These are phyloP conservation scores for Emmelina monodactyla DNA, from an alignment of 2,888 invertebrate species.

Conservation along the genomic window DNA sequence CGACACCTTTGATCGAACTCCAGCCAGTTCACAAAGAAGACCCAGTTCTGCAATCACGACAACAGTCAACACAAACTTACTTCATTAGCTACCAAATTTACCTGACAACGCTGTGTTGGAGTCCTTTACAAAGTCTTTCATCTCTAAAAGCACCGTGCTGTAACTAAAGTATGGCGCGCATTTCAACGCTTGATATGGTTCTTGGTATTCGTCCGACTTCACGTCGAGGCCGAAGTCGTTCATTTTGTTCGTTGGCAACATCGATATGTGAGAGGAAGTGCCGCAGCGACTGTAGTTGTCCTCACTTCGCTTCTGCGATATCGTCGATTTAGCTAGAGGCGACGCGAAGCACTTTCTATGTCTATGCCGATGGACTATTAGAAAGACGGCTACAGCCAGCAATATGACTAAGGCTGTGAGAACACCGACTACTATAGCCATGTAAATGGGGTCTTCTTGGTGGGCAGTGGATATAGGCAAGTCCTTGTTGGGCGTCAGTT, in stretches of 20 bases:
- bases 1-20: too few relatives aligned
- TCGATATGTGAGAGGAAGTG: slow-evolving; percentile 31
- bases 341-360: slow-evolving; percentile 78
- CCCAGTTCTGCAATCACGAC: too few relatives aligned
- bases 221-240: slow-evolving; percentile 67
- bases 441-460: slow-evolving; percentile 75
- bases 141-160: slow-evolving; percentile 78
- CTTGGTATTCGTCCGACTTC: slow-evolving; percentile 78
- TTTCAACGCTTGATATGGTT: slow-evolving; percentile 79
- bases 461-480: slow-evolving; percentile 72
- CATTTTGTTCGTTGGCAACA: slow-evolving; percentile 60
- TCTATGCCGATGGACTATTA: slow-evolving; percentile 74
- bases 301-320: slow-evolving; percentile 49
- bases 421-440: slow-evolving; percentile 81
- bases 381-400: slow-evolving; percentile 74
- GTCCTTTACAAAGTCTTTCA: slow-evolving; percentile 72
- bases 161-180: slow-evolving; percentile 80
- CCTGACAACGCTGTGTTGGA: slow-evolving; percentile 47
- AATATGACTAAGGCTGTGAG: slow-evolving; percentile 77
- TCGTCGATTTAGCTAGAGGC: slow-evolving; percentile 62
- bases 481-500: slow-evolving; percentile 58
- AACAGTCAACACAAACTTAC: too few relatives aligned
- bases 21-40: too few relatives aligned
- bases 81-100: too few relatives aligned
- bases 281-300: slow-evolving; percentile 67